Percentiles rank a stretch among this genome's conserved stretches.
These are phyloP conservation scores for Marisa cornuarietis DNA, from an alignment of 1,140 invertebrate species.

Conservation along the genomic window DNA sequence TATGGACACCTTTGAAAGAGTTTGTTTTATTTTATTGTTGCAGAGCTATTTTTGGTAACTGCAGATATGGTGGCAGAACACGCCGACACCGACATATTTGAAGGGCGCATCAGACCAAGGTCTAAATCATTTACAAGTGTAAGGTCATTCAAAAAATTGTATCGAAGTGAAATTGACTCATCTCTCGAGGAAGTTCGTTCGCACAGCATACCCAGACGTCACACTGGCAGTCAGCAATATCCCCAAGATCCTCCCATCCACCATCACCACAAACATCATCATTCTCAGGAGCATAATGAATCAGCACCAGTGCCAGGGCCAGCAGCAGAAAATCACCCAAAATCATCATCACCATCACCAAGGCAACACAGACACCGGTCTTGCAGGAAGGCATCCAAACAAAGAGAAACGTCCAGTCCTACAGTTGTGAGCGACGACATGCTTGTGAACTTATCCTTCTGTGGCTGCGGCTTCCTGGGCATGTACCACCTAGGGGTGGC, in stretches of 20 bases:
- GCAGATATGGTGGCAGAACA: too few relatives aligned
- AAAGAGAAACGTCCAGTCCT: not conserved
- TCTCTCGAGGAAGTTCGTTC: too few relatives aligned
- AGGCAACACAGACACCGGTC: not conserved
- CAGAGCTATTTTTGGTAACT: too few relatives aligned
- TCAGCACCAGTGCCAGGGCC: not conserved
- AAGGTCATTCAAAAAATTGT: too few relatives aligned
- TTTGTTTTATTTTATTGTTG: too few relatives aligned
- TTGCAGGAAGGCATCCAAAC: not conserved
- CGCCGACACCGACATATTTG: too few relatives aligned
- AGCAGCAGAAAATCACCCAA: not conserved
- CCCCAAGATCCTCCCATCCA: not conserved
- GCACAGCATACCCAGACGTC: not conserved
- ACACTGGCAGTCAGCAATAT: not conserved
- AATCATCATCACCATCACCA: not conserved
- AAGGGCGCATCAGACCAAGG: too few relatives aligned
- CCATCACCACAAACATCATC: constrained; percentile 7
- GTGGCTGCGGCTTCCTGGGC: constrained; percentile 58
- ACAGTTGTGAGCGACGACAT: constrained; percentile 17
- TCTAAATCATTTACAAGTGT: too few relatives aligned
- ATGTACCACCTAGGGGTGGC: constrained; percentile 60
- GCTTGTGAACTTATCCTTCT: constrained; percentile 51
- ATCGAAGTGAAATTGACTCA: too few relatives aligned
- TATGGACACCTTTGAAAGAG: too few relatives aligned
- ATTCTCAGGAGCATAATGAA: not conserved